Conservation (phyloP, 2,797 vertebrate species). For the Syndactyla subalaris region DNA sequence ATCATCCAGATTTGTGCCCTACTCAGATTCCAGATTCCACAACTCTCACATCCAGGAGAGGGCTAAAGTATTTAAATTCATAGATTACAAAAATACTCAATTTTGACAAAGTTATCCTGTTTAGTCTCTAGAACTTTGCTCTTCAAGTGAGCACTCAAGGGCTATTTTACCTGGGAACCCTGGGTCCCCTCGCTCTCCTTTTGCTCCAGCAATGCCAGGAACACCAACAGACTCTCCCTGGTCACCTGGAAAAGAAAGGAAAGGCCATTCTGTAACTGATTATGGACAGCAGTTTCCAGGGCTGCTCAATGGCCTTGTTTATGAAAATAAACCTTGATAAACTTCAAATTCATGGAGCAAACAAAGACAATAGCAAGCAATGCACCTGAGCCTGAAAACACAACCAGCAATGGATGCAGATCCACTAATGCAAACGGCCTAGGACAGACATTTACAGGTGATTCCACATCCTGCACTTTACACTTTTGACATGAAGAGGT, state of each 20-base stretch:
- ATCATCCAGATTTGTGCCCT: background rate
- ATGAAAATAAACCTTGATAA: background rate
- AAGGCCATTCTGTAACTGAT: background rate
- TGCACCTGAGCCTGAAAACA: background rate
- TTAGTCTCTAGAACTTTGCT: background rate
- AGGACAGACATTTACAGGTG: background rate
- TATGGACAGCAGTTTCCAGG: background rate
- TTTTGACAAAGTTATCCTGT: background rate
- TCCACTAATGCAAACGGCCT: background rate
- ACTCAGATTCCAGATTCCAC: background rate
- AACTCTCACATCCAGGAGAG: background rate
- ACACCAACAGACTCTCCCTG: conserved; percentile 79
- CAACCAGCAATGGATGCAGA: background rate
- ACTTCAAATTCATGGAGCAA: background rate
- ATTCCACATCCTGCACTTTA: background rate
- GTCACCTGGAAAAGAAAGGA: conserved; percentile 72
- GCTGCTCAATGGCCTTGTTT: background rate
- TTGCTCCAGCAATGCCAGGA: conserved; percentile 81
- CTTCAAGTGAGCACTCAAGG: background rate
- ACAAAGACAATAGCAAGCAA: background rate
- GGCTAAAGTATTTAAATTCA: background rate
- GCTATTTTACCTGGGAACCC: conserved; percentile 83
- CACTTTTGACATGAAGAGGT: background rate
- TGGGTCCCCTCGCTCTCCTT: conserved; percentile 82
- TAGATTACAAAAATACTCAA: background rate